These are phyloP conservation scores for Drosophila baimaii DNA, from an alignment of 1,140 invertebrate species.

Conservation along the genomic window DNA sequence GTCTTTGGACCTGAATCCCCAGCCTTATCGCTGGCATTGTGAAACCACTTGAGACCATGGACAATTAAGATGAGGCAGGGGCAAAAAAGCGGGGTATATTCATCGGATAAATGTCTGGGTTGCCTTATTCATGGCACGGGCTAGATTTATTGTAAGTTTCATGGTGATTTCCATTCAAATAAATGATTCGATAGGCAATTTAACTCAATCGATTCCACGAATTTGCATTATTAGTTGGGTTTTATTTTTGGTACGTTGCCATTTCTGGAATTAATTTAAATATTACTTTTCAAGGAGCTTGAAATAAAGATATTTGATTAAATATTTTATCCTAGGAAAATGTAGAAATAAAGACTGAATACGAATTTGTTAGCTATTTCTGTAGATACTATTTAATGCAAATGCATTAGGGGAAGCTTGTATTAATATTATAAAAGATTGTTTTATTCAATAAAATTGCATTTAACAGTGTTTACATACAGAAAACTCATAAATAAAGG, in stretches of 20 bases:
- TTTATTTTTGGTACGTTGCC: not conserved
- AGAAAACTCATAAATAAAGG: no score
- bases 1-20: slow-evolving; percentile 1
- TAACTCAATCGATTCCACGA: slow-evolving; percentile 15
- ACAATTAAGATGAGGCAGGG: not conserved
- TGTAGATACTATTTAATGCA: no score
- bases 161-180: slow-evolving; percentile 19
- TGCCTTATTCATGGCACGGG: slow-evolving; percentile 26
- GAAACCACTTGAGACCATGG: slow-evolving; percentile 43
- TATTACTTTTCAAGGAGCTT: not conserved
- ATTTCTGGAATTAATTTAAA: not conserved
- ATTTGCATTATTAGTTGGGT: slow-evolving; percentile 2
- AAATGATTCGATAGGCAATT: slow-evolving; percentile 28
- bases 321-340: not conserved
- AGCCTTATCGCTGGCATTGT: slow-evolving; percentile 27
- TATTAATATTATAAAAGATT: no score
- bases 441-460: no score
- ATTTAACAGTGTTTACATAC: no score
- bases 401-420: no score
- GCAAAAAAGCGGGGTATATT: not conserved
- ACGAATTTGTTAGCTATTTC: no score
- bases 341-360: not conserved
- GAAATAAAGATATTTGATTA: not conserved
- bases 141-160: slow-evolving; percentile 18
- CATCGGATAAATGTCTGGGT: slow-evolving; percentile 1